Conservation (phyloP, 2,888 invertebrate genomes). For the Cremastinae sp. region DNA sequence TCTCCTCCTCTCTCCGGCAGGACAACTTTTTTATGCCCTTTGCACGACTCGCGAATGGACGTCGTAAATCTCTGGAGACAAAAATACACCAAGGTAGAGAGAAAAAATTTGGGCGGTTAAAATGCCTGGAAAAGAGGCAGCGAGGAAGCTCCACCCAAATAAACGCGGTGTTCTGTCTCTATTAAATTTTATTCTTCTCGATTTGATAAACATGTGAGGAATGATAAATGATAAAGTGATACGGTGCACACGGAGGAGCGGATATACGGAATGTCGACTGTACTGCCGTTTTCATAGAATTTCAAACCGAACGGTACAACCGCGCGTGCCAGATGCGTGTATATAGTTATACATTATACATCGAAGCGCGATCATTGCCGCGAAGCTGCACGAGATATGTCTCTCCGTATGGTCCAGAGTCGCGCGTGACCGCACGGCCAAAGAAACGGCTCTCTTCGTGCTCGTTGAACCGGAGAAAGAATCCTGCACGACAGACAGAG, state of each 20-base stretch:
- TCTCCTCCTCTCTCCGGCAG: not conserved
- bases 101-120: too few relatives aligned
- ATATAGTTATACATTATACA: conserved; percentile 7
- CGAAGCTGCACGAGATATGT: conserved; percentile 16
- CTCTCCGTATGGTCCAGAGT: conserved; percentile 15
- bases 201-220: too few relatives aligned
- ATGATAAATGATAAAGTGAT: too few relatives aligned
- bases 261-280: not conserved
- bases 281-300: conserved; percentile 26
- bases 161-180: not conserved
- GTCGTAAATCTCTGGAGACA: too few relatives aligned
- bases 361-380: not conserved
- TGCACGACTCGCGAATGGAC: too few relatives aligned
- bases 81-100: too few relatives aligned
- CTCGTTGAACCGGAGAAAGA: conserved; percentile 53
- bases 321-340: conserved; percentile 26
- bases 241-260: too few relatives aligned
- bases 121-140: not conserved
- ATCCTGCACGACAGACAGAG: conserved; percentile 22
- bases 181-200: too few relatives aligned
- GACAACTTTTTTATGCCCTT: too few relatives aligned
- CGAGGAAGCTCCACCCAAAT: not conserved
- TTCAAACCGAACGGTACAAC: conserved; percentile 30
- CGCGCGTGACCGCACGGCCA: conserved; percentile 42
- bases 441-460: conserved; percentile 53